These are phyloP conservation scores for Lerema accius DNA, from an alignment of 1,140 invertebrate species.

Conservation along the genomic window DNA sequence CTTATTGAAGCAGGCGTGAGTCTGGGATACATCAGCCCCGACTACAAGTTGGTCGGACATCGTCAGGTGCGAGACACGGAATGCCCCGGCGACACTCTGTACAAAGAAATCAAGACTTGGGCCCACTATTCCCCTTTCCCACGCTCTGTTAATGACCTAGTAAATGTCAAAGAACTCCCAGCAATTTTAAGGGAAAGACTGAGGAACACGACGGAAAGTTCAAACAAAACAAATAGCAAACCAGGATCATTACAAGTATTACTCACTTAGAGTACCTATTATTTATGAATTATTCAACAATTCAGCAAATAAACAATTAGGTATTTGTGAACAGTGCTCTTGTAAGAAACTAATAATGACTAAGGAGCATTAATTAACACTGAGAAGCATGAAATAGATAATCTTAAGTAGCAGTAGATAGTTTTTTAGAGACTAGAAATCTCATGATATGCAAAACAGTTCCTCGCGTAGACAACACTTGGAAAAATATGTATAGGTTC, in stretches of 20 bases:
- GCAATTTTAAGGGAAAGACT: constrained; percentile 23
- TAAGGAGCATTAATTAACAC: too few species aligned
- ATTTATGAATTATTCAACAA: too few species aligned
- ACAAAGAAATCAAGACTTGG: constrained; percentile 86
- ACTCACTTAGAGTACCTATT: too few species aligned
- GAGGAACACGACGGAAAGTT: neutral
- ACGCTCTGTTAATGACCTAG: constrained; percentile 54
- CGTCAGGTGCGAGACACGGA: constrained; percentile 86
- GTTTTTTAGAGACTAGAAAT: too few species aligned
- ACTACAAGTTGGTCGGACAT: constrained; percentile 88
- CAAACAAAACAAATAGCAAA: neutral
- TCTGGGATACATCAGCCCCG: constrained; percentile 81
- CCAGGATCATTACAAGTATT: neutral
- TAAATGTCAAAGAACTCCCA: constrained; percentile 53
- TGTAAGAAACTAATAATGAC: too few species aligned
- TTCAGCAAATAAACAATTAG: too few species aligned
- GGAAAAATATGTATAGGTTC: too few species aligned
- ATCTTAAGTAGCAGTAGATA: too few species aligned
- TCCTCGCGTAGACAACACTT: too few species aligned
- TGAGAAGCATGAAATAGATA: too few species aligned
- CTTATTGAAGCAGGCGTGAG: constrained; percentile 86
- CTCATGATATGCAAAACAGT: too few species aligned
- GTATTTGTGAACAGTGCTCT: too few species aligned
- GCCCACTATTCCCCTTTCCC: constrained; percentile 82
- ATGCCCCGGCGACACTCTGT: constrained; percentile 87